Base-by-base conservation (phyloP, 2,113 vertebrate species). In the Piaya cayana region DNA sequence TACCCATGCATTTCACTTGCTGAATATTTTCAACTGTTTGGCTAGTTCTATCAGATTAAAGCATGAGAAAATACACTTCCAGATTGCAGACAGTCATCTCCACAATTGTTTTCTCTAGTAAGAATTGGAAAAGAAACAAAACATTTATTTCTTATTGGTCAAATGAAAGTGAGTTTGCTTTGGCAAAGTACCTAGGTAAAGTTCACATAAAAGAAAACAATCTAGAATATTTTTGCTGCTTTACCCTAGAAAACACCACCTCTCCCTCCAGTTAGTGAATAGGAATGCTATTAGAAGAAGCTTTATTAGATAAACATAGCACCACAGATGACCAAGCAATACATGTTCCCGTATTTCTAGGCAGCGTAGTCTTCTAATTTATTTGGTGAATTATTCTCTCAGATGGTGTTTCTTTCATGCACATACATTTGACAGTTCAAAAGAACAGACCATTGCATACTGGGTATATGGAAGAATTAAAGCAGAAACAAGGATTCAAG, bases 371-470 rank as follows among this genome's bases (percentile, higher is more conserved):
- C 37, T 67, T 74, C 23, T 13, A 13, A 9, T 34, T 70, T 25
- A 39, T 11, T 12, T 34, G 20, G 60, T n/a, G 45, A 53, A 30
- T 12, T 49, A 83, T 79, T 47, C 53, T 29, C n/a, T 69, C 25
- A 53, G 39, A 5, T 18, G 9, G 8, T 8, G 5, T 20, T 39
- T 22, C 3, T 50, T 56, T 27, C 2, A 7, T 11, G 15, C 50
- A 15, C 11, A 3, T 34, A 59, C 1, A 2, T 45, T 69, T 63
- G 32, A 29, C 23, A 6, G 2, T 30, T 34, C 18, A 4, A 23
- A 12, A 59, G 42, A 65, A 0, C 52, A 67, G 29, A 14, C 47
- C 32, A 0, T 39, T 11, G 1, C 30, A 4, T 0, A 2, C 39
- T 12, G 25, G 53, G 26, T 12, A 4, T 8, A 3, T 5, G 49